Base-by-base conservation (phyloP, 2,113 vertebrate genomes). In the Odocoileus virginianus region DNA sequence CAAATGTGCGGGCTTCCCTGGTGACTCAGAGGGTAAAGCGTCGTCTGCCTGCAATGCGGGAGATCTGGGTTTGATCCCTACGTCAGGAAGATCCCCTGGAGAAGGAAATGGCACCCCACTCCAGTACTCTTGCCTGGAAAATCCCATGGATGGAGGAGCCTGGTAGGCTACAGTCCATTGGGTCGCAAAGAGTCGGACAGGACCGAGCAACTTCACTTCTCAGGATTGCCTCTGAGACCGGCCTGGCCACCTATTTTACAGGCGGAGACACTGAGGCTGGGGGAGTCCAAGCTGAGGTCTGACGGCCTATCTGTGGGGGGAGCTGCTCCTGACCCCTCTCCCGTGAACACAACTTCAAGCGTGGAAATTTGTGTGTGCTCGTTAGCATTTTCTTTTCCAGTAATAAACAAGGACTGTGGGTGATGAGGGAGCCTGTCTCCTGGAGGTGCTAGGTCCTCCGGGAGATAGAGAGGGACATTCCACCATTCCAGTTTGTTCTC, bases 401-500 rank as follows among this genome's bases (percentile, higher is more conserved):
- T 25, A 55, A 64, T 0, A 64, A 33, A n/a, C 21, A 47, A 55
- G 57, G 57, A 58, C 81, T 67, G 6, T 2, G 54, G 25, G 25
- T 19, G 30, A 60, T 4, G 60, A 71, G 50, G 10, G 36, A 57
- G 1, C 21, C 50, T 52, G 54, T 30, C 36, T 79, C 33, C 14
- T 1, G 0, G 58, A 27, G 13, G 58, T 17, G 25, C 57, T 2
- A 10, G 36, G 40, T 27, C 43, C 33, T 17, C 43, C 0, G 3
- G 82, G 82, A 58, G 40, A 28, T 13, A 13, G 33, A 40, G 47
- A 33, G 79, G n/a, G 74, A 36, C 54, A 27, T 14, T 30, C 10
- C 1, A 0, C 36, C 3, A 14, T 13, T 47, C 23, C 2, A 2
- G 23, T 1, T 45, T n/a, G n/a, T 12, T 71, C n/a, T 36, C 12